phyloP scores from a whole-genome alignment of 2,888 invertebrate species.

The Drosophila yooni region DNA sequence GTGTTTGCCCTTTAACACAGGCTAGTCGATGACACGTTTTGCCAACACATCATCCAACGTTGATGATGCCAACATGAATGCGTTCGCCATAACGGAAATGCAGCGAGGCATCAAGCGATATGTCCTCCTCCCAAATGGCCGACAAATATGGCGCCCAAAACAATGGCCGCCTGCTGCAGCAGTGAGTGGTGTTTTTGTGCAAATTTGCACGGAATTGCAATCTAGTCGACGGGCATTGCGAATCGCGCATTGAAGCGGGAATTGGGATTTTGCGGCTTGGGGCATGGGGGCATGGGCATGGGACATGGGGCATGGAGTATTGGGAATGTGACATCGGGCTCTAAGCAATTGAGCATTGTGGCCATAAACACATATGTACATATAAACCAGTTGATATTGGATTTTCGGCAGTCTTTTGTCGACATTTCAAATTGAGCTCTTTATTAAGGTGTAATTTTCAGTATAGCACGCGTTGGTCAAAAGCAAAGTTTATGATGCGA shows the following conservation, averaged over 20 bases:
- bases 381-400: conserved; percentile 50
- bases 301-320: not conserved
- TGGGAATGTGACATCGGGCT: not conserved
- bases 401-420: conserved; percentile 51
- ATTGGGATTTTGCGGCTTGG: conserved; percentile 5
- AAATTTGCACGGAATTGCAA: conserved; percentile 66
- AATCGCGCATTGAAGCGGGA: conserved; percentile 3
- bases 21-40: conserved; percentile 71
- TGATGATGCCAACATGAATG: conserved; percentile 69
- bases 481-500: conserved; percentile 18
- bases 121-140: conserved; percentile 40
- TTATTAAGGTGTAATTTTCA: conserved; percentile 71
- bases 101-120: conserved; percentile 37
- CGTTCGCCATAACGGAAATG: conserved; percentile 68
- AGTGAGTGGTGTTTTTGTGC: conserved; percentile 58
- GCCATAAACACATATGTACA: conserved; percentile 10
- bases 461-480: conserved; percentile 36
- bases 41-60: conserved; percentile 74
- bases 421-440: conserved; percentile 64
- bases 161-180: conserved; percentile 46
- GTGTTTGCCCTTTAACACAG: conserved; percentile 25
- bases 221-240: conserved; percentile 21
- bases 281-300: not conserved
- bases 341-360: conserved; percentile 9
- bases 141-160: conserved; percentile 71